These are phyloP conservation scores for Erythrocebus patas DNA, from an alignment of 2,113 vertebrate species.

Conservation along the genomic window DNA sequence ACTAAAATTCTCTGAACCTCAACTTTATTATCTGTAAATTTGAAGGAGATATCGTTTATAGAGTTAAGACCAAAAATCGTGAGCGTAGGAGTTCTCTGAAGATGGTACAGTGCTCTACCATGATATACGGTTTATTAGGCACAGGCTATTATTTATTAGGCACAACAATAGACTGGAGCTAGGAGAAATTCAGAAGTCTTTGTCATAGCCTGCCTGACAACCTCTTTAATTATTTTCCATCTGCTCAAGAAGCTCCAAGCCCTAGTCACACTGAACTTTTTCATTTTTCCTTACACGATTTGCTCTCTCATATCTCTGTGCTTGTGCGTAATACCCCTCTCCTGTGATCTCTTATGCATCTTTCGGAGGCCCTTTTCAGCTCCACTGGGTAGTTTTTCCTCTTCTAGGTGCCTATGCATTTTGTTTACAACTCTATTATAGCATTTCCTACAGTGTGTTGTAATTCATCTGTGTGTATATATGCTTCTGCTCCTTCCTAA, in stretches of 20 bases:
- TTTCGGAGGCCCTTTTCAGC: not conserved
- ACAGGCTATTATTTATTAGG: not conserved
- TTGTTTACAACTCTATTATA: not conserved
- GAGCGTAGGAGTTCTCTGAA: not conserved
- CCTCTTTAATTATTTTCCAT: not conserved
- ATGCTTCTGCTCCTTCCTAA: not conserved
- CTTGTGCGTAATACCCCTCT: not conserved
- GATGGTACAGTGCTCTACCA: not conserved
- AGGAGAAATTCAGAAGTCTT: slow-evolving; percentile 19
- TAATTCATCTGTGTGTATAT: not conserved
- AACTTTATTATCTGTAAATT: not conserved
- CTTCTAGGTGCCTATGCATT: not conserved
- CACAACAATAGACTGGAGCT: not conserved
- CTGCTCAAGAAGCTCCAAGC: not conserved
- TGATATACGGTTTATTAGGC: not conserved
- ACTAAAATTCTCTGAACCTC: slow-evolving; percentile 3
- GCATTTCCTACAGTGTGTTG: not conserved
- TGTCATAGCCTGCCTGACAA: not conserved
- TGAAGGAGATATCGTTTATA: not conserved
- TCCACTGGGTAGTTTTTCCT: not conserved
- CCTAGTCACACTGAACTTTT: not conserved
- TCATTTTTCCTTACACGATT: not conserved
- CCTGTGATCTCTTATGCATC: not conserved
- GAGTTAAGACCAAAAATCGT: not conserved
- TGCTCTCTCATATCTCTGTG: not conserved